These are phyloP conservation scores for Xenopus petersii DNA, from an alignment of 2,797 vertebrate species.

Conservation along the genomic window DNA sequence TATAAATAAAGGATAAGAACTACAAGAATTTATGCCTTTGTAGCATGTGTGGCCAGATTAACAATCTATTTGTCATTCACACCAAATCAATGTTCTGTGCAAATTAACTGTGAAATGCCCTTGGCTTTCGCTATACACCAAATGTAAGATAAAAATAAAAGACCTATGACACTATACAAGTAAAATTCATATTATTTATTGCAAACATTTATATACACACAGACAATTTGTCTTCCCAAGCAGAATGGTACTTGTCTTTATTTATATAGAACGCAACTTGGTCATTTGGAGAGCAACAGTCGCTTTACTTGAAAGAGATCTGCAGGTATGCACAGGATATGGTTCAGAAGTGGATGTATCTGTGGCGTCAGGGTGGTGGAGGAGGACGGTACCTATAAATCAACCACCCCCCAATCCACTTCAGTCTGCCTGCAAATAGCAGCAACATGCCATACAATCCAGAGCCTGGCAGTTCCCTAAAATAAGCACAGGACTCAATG, in stretches of 20 bases:
- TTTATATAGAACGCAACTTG: slow-evolving; percentile 5
- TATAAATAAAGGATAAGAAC: too few species aligned
- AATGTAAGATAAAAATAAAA: too few species aligned
- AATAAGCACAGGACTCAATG: slow-evolving; percentile 40
- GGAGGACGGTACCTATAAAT: background rate
- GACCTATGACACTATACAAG: too few species aligned
- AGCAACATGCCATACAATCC: slow-evolving; percentile 41
- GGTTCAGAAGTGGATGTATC: slow-evolving; percentile 4
- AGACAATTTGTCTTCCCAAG: too few species aligned
- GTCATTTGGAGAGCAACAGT: slow-evolving; percentile 14
- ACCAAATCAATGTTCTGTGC: too few species aligned
- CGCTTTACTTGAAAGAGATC: slow-evolving; percentile 22
- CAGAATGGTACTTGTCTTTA: background rate
- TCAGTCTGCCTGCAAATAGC: slow-evolving; percentile 44
- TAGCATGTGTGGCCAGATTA: too few species aligned
- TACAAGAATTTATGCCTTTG: too few species aligned
- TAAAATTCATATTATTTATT: too few species aligned
- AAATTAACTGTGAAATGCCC: too few species aligned
- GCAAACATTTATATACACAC: too few species aligned
- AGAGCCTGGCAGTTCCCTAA: slow-evolving; percentile 36
- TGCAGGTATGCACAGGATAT: slow-evolving; percentile 9
- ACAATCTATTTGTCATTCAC: too few species aligned
- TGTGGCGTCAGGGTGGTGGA: slow-evolving; percentile 34
- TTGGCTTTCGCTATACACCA: too few species aligned
- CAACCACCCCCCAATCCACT: background rate